phyloP scores from a whole-genome alignment of 2,113 vertebrate species.

The Ceyx melanurus region DNA sequence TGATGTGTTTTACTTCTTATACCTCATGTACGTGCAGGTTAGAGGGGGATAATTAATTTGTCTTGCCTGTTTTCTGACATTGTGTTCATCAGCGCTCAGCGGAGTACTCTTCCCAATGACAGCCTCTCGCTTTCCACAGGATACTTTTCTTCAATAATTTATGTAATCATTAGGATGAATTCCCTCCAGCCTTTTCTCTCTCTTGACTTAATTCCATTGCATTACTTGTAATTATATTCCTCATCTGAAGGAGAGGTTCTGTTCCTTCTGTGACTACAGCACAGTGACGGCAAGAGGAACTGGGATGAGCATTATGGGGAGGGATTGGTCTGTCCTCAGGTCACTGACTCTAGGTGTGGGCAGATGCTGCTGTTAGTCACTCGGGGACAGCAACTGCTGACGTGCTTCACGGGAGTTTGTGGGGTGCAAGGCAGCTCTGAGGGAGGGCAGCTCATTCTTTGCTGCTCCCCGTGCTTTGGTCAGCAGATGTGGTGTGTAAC shows the following conservation, averaged over 20 bases:
- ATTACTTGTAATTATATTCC: background rate
- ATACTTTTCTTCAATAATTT: background rate
- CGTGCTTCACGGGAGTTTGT: background rate
- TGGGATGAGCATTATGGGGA: background rate
- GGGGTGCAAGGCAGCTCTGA: background rate
- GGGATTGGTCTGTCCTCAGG: background rate
- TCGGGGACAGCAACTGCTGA: background rate
- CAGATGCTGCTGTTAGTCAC: background rate
- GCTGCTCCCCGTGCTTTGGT: background rate
- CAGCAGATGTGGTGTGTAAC: rapidly evolving
- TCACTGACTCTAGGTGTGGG: background rate
- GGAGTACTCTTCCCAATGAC: background rate
- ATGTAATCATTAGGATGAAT: background rate
- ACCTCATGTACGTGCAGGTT: background rate
- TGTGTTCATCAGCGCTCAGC: background rate
- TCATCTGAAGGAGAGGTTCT: background rate
- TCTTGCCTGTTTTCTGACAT: background rate
- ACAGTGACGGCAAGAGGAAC: background rate
- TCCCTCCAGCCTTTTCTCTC: background rate
- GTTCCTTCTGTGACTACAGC: background rate
- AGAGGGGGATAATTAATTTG: background rate
- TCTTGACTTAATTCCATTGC: background rate
- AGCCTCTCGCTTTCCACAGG: background rate
- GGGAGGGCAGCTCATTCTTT: background rate
- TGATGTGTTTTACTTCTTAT: background rate